These are phyloP conservation scores for Paramisgurnus dabryanus DNA, from an alignment of 2,113 vertebrate species.

Conservation along the genomic window DNA sequence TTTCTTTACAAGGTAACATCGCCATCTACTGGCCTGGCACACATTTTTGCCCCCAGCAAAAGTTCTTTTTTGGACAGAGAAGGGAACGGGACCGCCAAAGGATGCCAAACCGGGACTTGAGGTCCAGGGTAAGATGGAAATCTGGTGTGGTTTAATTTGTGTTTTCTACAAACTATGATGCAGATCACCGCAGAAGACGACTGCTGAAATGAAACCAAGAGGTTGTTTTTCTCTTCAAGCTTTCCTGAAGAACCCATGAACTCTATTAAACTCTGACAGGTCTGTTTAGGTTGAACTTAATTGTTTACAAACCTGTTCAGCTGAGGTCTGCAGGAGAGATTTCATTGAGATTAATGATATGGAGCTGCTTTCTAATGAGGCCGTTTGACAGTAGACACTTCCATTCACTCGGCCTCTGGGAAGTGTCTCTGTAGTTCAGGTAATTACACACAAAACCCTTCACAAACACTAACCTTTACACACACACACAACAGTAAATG, in stretches of 20 bases:
- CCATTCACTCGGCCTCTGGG: slow-evolving; percentile 43
- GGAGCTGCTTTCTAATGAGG: slow-evolving; percentile 54
- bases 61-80: too few relatives aligned
- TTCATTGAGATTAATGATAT: slow-evolving; percentile 55
- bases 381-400: slow-evolving; percentile 43
- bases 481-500: slow-evolving; percentile 45
- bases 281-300: slow-evolving; percentile 28
- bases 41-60: too few relatives aligned
- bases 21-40: too few relatives aligned
- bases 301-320: slow-evolving; percentile 44
- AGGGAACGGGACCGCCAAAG: too few relatives aligned
- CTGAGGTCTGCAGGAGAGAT: slow-evolving; percentile 45
- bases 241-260: neutral
- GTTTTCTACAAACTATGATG: neutral
- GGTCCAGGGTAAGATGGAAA: too few relatives aligned
- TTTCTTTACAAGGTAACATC: too few relatives aligned
- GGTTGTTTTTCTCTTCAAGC: neutral
- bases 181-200: too few relatives aligned
- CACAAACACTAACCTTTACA: slow-evolving; percentile 49
- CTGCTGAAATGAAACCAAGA: neutral
- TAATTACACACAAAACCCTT: slow-evolving; percentile 56
- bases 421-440: slow-evolving; percentile 55
- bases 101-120: too few relatives aligned
- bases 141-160: too few relatives aligned
- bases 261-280: slow-evolving; percentile 29